Conservation (phyloP, 2,888 invertebrate species). For the Euclidia mi region DNA sequence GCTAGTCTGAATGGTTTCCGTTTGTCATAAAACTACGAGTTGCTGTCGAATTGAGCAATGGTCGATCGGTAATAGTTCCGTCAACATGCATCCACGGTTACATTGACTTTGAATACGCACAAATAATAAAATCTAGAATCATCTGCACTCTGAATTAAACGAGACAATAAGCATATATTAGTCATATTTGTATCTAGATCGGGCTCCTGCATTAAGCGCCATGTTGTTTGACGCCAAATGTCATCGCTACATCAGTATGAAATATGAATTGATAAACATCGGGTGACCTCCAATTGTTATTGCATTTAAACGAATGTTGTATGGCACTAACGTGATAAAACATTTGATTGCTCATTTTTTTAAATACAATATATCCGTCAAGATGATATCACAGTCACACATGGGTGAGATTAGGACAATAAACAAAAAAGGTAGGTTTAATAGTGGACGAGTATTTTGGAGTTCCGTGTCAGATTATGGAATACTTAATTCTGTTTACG, state of each 20-base stretch:
- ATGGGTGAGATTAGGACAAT: conserved; percentile 6
- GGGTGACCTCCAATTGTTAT: conserved; percentile 42
- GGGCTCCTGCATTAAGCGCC: neutral
- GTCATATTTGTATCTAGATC: conserved; percentile 11
- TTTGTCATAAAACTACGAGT: conserved; percentile 14
- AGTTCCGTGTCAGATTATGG: neutral
- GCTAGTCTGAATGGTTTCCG: conserved; percentile 7
- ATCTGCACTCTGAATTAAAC: conserved; percentile 27
- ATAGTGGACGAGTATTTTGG: neutral
- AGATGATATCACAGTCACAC: conserved; percentile 16
- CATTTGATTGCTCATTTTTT: conserved; percentile 24
- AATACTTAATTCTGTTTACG: too few relatives aligned
- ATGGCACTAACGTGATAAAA: conserved; percentile 25
- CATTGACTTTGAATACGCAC: conserved; percentile 11
- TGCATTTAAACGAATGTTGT: conserved; percentile 36
- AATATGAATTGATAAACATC: conserved; percentile 38
- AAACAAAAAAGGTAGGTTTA: neutral
- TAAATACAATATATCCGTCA: neutral
- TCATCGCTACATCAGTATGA: conserved; percentile 34
- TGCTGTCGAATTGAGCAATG: conserved; percentile 23
- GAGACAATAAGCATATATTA: conserved; percentile 5
- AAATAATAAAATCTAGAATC: conserved; percentile 15
- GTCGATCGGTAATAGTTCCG: conserved; percentile 15
- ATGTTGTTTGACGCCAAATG: conserved; percentile 43
- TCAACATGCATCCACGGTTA: too few relatives aligned